Conservation (phyloP, 2,797 vertebrate species). For the Euphonia xanthogaster region DNA sequence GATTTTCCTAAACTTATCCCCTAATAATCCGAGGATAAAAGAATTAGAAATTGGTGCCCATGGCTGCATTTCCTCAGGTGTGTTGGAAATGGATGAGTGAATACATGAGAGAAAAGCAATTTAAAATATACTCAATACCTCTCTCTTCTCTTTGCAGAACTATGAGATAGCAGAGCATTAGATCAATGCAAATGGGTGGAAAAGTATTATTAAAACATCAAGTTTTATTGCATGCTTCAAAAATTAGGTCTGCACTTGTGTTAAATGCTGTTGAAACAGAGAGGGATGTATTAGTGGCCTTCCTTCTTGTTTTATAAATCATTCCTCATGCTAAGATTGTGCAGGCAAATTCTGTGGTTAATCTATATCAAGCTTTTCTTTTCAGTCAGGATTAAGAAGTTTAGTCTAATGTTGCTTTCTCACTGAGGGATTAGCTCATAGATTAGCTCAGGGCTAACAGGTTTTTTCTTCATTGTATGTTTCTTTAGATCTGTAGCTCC, state of each 20-base stretch:
- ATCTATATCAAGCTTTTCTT: not conserved
- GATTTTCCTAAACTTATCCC: not conserved
- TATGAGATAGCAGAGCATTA: not conserved
- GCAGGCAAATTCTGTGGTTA: not conserved
- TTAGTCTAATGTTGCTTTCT: conserved; percentile 11
- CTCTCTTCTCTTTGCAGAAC: not conserved
- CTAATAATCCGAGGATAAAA: not conserved
- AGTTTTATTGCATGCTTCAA: not conserved
- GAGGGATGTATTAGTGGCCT: not conserved
- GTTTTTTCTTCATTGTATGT: conserved; percentile 7
- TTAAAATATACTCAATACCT: not conserved
- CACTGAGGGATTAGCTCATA: not conserved
- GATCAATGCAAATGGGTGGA: not conserved
- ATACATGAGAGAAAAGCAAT: not conserved
- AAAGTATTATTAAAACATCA: conserved; percentile 3
- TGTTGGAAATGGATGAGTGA: not conserved
- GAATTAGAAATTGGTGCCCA: not conserved
- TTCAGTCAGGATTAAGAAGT: not conserved
- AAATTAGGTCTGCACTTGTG: not conserved
- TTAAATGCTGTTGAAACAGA: conserved; percentile 28
- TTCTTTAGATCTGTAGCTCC: conserved; percentile 1
- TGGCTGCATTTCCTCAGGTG: not conserved
- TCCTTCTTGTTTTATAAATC: not conserved
- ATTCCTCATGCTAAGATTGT: not conserved
- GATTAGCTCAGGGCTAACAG: conserved; percentile 29